These are phyloP conservation scores for Plebejus anna DNA, from an alignment of 2,888 invertebrate species.

Conservation along the genomic window DNA sequence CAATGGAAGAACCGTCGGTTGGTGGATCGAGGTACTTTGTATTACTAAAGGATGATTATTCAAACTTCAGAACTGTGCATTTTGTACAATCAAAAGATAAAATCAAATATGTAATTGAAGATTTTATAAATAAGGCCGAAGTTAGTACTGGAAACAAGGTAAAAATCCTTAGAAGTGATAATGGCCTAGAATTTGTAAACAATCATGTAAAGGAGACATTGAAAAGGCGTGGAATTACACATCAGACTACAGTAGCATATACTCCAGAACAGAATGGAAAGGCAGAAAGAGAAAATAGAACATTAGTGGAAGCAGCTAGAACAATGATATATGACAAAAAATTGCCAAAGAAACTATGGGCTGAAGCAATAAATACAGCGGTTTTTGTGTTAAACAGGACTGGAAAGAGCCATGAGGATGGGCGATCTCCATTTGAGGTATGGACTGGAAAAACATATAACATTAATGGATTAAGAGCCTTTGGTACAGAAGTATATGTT, in stretches of 20 bases:
- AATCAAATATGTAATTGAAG: conserved; percentile 32
- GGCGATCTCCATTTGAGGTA: conserved; percentile 36
- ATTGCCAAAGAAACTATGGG: conserved; percentile 33
- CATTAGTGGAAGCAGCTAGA: conserved; percentile 30
- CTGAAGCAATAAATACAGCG: conserved; percentile 34
- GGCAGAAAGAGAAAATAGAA: conserved; percentile 32
- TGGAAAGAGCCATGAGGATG: conserved; percentile 33
- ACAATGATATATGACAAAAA: conserved; percentile 32
- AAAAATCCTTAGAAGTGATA: conserved; percentile 35
- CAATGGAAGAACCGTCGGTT: conserved; percentile 38
- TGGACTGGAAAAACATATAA: conserved; percentile 34
- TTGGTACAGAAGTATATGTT: conserved; percentile 31
- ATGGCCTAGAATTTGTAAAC: conserved; percentile 37
- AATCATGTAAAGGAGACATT: conserved; percentile 33
- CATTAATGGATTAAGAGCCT: conserved; percentile 33
- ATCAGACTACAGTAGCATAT: conserved; percentile 34
- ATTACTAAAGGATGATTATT: conserved; percentile 41
- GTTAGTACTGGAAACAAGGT: conserved; percentile 32
- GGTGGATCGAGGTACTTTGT: conserved; percentile 41
- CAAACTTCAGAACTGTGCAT: conserved; percentile 32
- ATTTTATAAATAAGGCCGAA: conserved; percentile 34
- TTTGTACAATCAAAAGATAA: conserved; percentile 34
- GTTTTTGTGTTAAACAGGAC: conserved; percentile 37
- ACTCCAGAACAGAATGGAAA: conserved; percentile 38
- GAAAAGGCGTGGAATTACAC: conserved; percentile 31